Evolutionary conservation across 2,113 vertebrate genomes (phyloP).

Genomic region (Pelvicachromis taeniatus): DNA sequence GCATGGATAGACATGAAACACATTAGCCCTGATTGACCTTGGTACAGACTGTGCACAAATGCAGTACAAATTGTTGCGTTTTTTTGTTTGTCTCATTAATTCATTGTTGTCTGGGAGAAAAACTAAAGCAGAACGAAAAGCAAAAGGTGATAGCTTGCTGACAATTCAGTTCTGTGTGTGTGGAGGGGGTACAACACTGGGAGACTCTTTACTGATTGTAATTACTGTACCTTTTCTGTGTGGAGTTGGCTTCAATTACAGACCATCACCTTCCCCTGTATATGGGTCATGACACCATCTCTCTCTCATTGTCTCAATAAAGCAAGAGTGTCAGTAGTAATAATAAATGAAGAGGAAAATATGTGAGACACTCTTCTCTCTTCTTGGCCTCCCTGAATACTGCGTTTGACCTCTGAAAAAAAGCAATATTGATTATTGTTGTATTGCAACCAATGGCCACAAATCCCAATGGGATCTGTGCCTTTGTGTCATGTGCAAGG

Average conservation of each 20-base stretch:
- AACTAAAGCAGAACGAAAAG: slow-evolving; percentile 6
- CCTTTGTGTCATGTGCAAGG: not conserved
- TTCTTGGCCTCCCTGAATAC: slow-evolving; percentile 20
- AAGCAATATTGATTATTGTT: slow-evolving; percentile 48
- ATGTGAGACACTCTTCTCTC: not conserved
- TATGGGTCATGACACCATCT: slow-evolving; percentile 47
- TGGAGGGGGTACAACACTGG: not conserved
- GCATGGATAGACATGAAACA: slow-evolving; percentile 35
- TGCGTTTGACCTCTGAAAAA: slow-evolving; percentile 26
- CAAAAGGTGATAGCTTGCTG: not conserved
- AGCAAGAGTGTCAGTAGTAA: not conserved
- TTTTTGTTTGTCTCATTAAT: slow-evolving; percentile 30
- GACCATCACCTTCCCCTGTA: slow-evolving; percentile 20
- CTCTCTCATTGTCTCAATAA: slow-evolving; percentile 45
- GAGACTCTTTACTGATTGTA: slow-evolving; percentile 40
- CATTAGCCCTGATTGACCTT: slow-evolving; percentile 57
- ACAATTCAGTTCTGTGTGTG: not conserved
- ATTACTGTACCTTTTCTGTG: slow-evolving; percentile 50
- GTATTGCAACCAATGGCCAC: not conserved
- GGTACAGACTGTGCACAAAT: slow-evolving; percentile 18
- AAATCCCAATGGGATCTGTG: not conserved
- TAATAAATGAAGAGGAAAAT: slow-evolving; percentile 37
- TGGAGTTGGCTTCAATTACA: slow-evolving; percentile 45
- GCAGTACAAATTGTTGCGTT: not conserved
- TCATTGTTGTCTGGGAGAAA: slow-evolving; percentile 7